These are phyloP conservation scores for Drosophila algonquin DNA, from an alignment of 2,888 invertebrate genomes.

Conservation along the genomic window DNA sequence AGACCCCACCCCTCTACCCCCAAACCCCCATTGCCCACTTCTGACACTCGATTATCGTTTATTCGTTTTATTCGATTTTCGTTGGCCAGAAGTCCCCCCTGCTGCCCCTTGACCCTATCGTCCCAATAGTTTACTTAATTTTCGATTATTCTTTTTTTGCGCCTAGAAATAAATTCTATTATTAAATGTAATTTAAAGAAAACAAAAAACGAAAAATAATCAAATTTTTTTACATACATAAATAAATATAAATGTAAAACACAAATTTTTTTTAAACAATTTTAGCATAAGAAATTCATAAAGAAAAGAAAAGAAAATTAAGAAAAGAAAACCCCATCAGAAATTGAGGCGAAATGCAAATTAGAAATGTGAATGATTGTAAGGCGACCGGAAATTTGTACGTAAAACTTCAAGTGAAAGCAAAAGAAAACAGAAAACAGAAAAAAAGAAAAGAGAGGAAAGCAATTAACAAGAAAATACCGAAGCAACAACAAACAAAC, in stretches of 20 bases:
- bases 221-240: constrained; percentile 77
- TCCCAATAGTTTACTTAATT: constrained; percentile 9
- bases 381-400: constrained; percentile 63
- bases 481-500: constrained; percentile 53
- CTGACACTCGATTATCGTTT: constrained; percentile 30
- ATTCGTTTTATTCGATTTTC: constrained; percentile 5
- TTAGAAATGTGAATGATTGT: constrained; percentile 15
- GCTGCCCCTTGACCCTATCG: constrained; percentile 13
- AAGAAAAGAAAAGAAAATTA: constrained; percentile 21
- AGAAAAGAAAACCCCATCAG: constrained; percentile 19
- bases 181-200: constrained; percentile 69
- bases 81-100: background rate
- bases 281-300: constrained; percentile 43
- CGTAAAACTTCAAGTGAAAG: constrained; percentile 67
- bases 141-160: constrained; percentile 54
- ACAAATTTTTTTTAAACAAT: constrained; percentile 64
- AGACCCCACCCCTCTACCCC: constrained; percentile 2
- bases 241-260: constrained; percentile 72
- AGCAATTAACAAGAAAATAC: constrained; percentile 61
- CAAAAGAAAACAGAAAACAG: constrained; percentile 16
- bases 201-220: constrained; percentile 58
- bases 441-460: constrained; percentile 29
- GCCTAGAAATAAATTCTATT: constrained; percentile 66
- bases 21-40: constrained; percentile 19
- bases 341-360: constrained; percentile 25